phyloP scores from a whole-genome alignment of 2,888 invertebrate genomes.

The Ephialtes manifestator region DNA sequence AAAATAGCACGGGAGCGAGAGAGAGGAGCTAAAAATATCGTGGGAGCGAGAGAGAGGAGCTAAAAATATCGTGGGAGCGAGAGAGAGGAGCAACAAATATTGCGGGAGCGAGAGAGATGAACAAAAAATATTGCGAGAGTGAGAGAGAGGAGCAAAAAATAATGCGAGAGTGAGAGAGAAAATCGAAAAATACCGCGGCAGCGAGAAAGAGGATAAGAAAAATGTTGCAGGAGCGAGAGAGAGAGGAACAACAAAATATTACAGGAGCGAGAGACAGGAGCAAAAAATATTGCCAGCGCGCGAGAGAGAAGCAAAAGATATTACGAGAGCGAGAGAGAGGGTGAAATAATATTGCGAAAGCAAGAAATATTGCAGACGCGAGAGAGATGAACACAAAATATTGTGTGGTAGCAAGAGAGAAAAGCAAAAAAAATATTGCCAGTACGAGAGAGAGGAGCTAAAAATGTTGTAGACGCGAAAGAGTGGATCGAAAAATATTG shows the following conservation, averaged over 20 bases:
- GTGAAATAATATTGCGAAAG: neutral
- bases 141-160: neutral
- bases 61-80: neutral
- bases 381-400: neutral
- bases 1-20: neutral
- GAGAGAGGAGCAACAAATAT: neutral
- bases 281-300: neutral
- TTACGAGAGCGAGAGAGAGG: too few relatives aligned
- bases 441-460: neutral
- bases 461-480: conserved; percentile 4
- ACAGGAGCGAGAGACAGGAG: neutral
- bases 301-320: too few relatives aligned
- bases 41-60: neutral
- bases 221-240: neutral
- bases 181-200: neutral
- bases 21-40: conserved; percentile 10
- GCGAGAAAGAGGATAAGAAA: neutral
- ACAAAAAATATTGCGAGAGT: too few relatives aligned
- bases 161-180: neutral
- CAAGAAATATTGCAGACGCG: too few relatives aligned
- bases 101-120: too few relatives aligned
- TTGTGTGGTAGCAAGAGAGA: neutral
- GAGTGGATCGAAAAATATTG: neutral
- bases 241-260: conserved; percentile 6
- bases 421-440: neutral